Evolutionary conservation across 2,888 invertebrate genomes (phyloP), one percentile per base, ranked within the genome.

Genomic region (Drosophila melanocephala): DNA sequence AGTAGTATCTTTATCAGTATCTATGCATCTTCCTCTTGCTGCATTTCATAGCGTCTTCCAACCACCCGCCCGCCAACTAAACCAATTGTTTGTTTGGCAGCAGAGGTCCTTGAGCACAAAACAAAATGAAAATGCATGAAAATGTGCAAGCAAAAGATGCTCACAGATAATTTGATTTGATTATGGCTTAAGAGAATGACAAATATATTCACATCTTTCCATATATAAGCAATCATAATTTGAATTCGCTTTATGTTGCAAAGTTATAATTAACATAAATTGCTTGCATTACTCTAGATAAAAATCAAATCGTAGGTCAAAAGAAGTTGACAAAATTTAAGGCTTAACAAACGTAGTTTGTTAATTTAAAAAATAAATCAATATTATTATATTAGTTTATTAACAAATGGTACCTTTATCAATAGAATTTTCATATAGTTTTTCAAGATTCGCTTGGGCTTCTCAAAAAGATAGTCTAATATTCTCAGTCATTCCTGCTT

Each of bases 91-190:
- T 57, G 51, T 22, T 47, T 16, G 47, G n/a, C 47, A 52, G 63
- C 58, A 44, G 55, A 64, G 74, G 60, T 67, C 60, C 44, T 61
- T 32, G 28, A 61, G 39, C 50, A 60, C 60, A 35, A 47, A 44
- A 59, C 32, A 69, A 55, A 58, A 42, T 58, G 47, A 44, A 59
- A 58, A 42, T 65, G 59, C 62, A 66, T 47, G 66, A 61, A 79
- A 74, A 58, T 62, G 30, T 79, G 62, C 79, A 64, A 50, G n/a
- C 30, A 37, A 60, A 68, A 77, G 78, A 77, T 78, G 81, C 60
- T 55, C 81, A 59, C 72, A 81, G 78, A 78, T 78, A 81, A 81
- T 66, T 66, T 55, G 47, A 76, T 69, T 58, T 58, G 58, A 30
- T 63, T 75, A 37, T 53, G 59, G 59, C 58, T 59, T 47, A 55